Evolutionary conservation across 2,113 vertebrate species (phyloP).

Genomic region (Lophotis ruficrista): DNA sequence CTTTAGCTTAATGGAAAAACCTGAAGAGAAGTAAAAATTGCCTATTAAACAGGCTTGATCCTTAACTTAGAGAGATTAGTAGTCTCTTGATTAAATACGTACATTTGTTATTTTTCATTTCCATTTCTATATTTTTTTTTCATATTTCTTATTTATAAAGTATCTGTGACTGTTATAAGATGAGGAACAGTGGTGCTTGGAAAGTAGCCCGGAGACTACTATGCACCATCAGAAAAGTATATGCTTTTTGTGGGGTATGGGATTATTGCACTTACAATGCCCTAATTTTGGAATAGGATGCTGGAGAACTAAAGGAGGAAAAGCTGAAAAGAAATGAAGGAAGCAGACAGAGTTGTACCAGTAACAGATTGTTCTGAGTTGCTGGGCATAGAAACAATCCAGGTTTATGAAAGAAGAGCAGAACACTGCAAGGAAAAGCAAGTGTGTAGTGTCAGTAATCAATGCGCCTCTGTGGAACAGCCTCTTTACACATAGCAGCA

Average conservation of each 20-base stretch:
- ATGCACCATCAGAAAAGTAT: background rate
- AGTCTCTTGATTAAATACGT: background rate
- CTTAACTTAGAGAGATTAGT: background rate
- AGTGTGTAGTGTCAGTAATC: accelerated
- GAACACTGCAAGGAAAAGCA: accelerated
- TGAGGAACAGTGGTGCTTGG: background rate
- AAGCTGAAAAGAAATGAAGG: background rate
- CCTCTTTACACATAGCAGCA: background rate
- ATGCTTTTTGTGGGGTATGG: background rate
- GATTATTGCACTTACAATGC: background rate
- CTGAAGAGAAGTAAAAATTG: background rate
- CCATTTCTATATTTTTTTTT: background rate
- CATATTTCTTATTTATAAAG: background rate
- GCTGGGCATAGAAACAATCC: background rate
- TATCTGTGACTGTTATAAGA: background rate
- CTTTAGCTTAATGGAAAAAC: background rate
- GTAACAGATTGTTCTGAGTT: background rate
- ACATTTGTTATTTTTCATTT: background rate
- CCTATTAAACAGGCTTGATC: background rate
- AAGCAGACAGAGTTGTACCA: background rate
- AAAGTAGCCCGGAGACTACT: background rate
- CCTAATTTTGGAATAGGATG: background rate
- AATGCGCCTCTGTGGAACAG: background rate
- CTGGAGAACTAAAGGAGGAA: background rate
- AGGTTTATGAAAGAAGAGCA: background rate